Evolutionary conservation across 1,140 invertebrate genomes (phyloP).

Genomic region (Zophobas atratus): DNA sequence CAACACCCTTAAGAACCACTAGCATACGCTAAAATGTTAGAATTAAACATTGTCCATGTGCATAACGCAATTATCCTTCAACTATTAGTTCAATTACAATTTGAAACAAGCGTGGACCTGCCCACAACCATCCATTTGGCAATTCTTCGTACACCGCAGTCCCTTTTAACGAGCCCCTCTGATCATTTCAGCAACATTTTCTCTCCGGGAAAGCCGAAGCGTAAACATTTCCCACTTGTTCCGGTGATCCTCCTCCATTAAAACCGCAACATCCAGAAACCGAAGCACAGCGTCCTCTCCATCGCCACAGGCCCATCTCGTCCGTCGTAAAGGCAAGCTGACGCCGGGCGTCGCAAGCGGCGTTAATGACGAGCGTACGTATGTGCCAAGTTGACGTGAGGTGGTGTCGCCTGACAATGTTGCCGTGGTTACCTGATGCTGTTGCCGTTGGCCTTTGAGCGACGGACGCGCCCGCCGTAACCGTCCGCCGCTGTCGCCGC

Average conservation of each 20-base stretch:
- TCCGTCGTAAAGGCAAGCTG: conserved; percentile 32
- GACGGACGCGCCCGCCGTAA: not conserved
- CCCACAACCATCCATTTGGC: too few relatives aligned
- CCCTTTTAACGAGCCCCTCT: too few relatives aligned
- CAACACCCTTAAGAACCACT: too few relatives aligned
- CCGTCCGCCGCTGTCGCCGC: not conserved
- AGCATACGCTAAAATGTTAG: too few relatives aligned
- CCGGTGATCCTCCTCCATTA: not conserved
- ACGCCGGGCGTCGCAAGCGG: conserved; percentile 24
- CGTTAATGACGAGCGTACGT: conserved; percentile 42
- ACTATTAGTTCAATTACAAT: too few relatives aligned
- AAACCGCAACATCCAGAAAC: conserved; percentile 8
- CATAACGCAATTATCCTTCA: too few relatives aligned
- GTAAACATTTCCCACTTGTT: not conserved
- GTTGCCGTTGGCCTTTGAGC: conserved; percentile 38
- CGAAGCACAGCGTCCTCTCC: not conserved
- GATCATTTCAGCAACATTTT: too few relatives aligned
- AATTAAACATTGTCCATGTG: too few relatives aligned
- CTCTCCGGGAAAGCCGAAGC: not conserved
- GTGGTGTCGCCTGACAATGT: conserved; percentile 37
- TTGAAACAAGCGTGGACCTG: too few relatives aligned
- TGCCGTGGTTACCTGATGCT: conserved; percentile 41
- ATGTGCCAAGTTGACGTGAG: conserved; percentile 40
- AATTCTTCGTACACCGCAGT: too few relatives aligned
- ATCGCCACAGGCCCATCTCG: not conserved